These are phyloP conservation scores for Scaptomyza pallida DNA, from an alignment of 1,140 invertebrate genomes.

Conservation along the genomic window DNA sequence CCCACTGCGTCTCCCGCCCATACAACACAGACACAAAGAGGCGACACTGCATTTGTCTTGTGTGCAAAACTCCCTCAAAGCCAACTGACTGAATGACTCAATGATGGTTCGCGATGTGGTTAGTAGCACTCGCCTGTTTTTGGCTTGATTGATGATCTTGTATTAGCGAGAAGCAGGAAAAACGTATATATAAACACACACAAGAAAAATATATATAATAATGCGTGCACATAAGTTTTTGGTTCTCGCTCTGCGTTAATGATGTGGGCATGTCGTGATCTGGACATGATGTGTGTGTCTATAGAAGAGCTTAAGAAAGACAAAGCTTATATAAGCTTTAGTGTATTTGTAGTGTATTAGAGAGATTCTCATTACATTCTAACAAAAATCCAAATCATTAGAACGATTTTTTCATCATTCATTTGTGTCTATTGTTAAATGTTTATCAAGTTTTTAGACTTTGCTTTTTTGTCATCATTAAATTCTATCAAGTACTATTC, in stretches of 20 bases:
- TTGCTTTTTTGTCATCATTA: not conserved
- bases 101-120: conserved; percentile 30
- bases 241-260: conserved; percentile 39
- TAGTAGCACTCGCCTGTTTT: conserved; percentile 21
- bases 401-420: not conserved
- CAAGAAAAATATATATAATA: conserved; percentile 14
- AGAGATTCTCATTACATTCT: not conserved
- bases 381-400: not conserved
- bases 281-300: conserved; percentile 17
- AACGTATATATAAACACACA: conserved; percentile 39
- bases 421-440: not conserved
- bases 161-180: conserved; percentile 69
- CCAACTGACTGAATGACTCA: conserved; percentile 54
- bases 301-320: not conserved
- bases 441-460: not conserved
- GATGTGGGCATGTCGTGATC: conserved; percentile 55
- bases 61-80: conserved; percentile 47
- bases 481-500: not conserved
- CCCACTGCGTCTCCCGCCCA: conserved; percentile 49
- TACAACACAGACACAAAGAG: conserved; percentile 32
- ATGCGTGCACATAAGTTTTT: conserved; percentile 67
- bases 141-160: conserved; percentile 74
- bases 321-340: conserved; percentile 5
- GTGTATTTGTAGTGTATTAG: not conserved
- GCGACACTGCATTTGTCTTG: conserved; percentile 71